These are phyloP conservation scores for Chloebia gouldiae DNA, from an alignment of 2,113 vertebrate species.

Conservation along the genomic window DNA sequence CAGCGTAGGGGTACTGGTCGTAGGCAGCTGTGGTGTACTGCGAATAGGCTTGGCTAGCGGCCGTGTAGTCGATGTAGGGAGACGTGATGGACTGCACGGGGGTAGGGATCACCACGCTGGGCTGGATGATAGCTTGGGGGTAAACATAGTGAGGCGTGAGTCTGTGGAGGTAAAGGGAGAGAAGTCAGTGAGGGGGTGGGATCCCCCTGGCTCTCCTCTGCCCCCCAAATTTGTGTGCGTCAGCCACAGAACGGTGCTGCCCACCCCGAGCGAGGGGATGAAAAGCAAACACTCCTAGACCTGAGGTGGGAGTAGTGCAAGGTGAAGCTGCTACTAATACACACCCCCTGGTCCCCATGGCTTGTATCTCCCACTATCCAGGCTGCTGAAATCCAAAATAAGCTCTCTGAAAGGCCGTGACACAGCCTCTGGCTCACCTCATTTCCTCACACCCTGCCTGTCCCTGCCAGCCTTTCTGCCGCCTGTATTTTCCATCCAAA, in stretches of 20 bases:
- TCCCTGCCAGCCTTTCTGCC: not conserved
- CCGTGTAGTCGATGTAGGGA: constrained; percentile 88
- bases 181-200: not conserved
- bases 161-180: constrained; percentile 71
- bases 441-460: not conserved
- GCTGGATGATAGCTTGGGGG: constrained; percentile 88
- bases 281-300: not conserved
- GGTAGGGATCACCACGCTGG: constrained; percentile 87
- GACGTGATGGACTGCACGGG: constrained; percentile 82
- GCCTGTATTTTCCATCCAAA: not conserved
- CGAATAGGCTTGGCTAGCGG: constrained; percentile 81
- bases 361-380: not conserved
- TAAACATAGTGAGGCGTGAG: constrained; percentile 89
- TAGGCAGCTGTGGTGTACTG: constrained; percentile 89
- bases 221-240: fast-evolving
- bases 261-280: not conserved
- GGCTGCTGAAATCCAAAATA: not conserved
- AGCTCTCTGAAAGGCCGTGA: fast-evolving
- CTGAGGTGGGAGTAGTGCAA: not conserved
- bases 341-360: not conserved
- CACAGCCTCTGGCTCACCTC: fast-evolving
- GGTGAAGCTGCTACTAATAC: not conserved
- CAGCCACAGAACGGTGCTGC: not conserved
- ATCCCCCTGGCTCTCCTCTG: not conserved
- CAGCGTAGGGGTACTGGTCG: constrained; percentile 91